Conservation (phyloP, 2,113 vertebrate species). For the Coptodon bakossiorum region DNA sequence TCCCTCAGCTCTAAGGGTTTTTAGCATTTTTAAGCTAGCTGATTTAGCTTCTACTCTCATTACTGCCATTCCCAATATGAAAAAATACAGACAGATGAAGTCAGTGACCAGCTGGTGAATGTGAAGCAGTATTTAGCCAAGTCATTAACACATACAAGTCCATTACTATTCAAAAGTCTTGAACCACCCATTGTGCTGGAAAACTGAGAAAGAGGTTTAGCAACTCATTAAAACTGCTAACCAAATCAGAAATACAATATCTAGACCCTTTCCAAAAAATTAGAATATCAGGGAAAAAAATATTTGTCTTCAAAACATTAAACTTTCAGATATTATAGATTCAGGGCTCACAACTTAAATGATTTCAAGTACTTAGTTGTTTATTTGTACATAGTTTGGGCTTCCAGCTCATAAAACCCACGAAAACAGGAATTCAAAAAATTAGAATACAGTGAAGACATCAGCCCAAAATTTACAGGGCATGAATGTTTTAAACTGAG, state of each 20-base stretch:
- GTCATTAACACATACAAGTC: neutral
- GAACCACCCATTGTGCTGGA: neutral
- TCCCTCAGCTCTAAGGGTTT: neutral
- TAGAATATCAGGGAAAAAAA: neutral
- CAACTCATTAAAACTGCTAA: neutral
- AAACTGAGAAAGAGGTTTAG: neutral
- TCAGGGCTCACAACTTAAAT: neutral
- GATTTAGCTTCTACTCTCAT: neutral
- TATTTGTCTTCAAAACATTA: neutral
- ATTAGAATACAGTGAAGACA: neutral
- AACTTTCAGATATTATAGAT: neutral
- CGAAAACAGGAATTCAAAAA: neutral
- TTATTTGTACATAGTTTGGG: neutral
- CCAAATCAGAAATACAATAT: neutral
- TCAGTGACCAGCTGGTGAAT: neutral
- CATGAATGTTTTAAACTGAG: neutral
- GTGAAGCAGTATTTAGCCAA: neutral
- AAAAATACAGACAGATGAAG: neutral
- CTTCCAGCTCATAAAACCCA: neutral
- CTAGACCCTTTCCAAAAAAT: neutral
- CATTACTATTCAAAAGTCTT: neutral
- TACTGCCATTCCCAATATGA: neutral
- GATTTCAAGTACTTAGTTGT: neutral
- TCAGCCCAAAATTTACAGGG: neutral
- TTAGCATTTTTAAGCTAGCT: neutral